Conservation (phyloP, 1,140 invertebrate species). For the Euborellia annulipes region DNA sequence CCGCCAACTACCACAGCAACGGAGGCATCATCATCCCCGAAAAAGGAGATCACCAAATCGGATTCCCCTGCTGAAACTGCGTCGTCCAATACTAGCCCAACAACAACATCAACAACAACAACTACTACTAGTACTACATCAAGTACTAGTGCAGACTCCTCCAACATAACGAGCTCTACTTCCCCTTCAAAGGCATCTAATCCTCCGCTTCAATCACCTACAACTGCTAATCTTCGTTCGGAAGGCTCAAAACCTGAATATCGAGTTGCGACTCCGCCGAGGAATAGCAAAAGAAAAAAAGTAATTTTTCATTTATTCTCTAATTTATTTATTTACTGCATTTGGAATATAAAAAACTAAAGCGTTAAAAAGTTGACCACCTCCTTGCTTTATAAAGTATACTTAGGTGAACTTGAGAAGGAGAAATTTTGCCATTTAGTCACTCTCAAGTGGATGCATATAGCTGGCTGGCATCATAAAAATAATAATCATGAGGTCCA, state of each 20-base stretch:
- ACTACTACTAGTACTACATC: constrained; percentile 1
- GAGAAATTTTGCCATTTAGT: too few relatives aligned
- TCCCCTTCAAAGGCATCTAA: not conserved
- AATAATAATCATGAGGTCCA: too few relatives aligned
- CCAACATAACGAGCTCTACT: constrained; percentile 5
- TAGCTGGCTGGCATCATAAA: too few relatives aligned
- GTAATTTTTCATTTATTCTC: constrained; percentile 17
- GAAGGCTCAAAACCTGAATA: constrained; percentile 18
- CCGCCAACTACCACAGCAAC: not conserved
- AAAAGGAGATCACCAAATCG: too few relatives aligned
- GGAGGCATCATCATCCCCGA: not conserved
- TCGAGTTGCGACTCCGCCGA: constrained; percentile 17
- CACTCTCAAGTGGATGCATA: too few relatives aligned
- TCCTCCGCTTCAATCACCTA: too few relatives aligned
- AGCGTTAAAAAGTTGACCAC: too few relatives aligned
- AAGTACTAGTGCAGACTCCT: not conserved
- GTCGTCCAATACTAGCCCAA: not conserved
- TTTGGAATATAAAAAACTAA: too few relatives aligned
- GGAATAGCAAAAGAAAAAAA: constrained; percentile 28
- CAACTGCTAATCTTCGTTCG: not conserved
- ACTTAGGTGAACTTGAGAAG: too few relatives aligned
- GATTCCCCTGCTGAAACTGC: too few relatives aligned
- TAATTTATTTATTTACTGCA: constrained; percentile 16
- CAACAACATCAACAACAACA: constrained; percentile 1
- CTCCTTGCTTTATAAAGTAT: too few relatives aligned